phyloP scores from a whole-genome alignment of 2,797 vertebrate species.

The Cichlasoma orientale region DNA sequence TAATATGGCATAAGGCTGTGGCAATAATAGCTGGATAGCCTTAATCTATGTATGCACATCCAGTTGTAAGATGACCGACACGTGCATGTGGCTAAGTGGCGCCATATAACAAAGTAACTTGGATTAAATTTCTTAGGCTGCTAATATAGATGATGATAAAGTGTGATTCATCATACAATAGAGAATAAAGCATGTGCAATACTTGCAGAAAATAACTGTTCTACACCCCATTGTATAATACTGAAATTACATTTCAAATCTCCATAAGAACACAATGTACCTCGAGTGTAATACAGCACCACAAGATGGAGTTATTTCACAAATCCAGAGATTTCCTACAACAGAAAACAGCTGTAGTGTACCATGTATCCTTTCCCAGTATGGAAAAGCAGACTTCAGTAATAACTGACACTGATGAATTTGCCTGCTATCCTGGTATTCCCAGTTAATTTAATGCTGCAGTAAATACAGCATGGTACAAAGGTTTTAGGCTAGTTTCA shows the following conservation, averaged over 20 bases:
- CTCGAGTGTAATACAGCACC: constrained; percentile 38
- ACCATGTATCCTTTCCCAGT: constrained; percentile 27
- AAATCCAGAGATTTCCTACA: constrained; percentile 26
- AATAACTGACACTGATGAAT: neutral
- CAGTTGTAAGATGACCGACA: neutral
- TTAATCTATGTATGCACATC: neutral
- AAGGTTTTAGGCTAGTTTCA: neutral
- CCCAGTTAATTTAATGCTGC: neutral
- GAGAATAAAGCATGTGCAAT: neutral
- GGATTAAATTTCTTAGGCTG: neutral
- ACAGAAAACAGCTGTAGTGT: constrained; percentile 41
- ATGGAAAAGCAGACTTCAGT: constrained; percentile 17
- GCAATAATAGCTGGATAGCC: neutral
- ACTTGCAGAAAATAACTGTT: neutral
- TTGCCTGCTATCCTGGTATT: neutral
- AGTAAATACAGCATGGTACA: neutral
- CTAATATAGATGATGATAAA: neutral
- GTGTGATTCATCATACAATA: neutral
- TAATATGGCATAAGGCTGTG: neutral
- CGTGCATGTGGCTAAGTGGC: neutral
- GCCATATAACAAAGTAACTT: neutral
- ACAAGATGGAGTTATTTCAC: constrained; percentile 79
- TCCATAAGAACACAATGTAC: constrained; percentile 54
- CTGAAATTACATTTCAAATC: constrained; percentile 18
- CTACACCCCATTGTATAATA: neutral